Conservation (phyloP, 2,113 vertebrate genomes). For the Miniopterus natalensis region DNA sequence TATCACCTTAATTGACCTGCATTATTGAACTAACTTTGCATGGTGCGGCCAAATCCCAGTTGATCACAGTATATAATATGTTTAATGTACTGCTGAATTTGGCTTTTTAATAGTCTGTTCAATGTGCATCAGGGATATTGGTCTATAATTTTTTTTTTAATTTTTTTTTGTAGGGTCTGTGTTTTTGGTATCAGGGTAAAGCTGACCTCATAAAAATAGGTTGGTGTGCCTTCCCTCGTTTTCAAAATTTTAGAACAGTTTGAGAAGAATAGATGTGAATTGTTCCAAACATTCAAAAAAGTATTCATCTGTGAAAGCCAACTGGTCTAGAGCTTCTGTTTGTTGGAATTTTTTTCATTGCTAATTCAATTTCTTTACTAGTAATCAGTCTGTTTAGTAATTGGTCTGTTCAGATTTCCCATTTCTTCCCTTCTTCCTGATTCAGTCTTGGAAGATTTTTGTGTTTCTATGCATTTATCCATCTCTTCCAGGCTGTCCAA, state of each 20-base stretch:
- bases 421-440: not conserved
- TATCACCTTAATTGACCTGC: not conserved
- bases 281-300: not conserved
- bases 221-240: not conserved
- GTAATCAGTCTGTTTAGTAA: not conserved
- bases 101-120: not conserved
- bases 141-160: no score
- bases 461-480: not conserved
- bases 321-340: not conserved
- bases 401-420: not conserved
- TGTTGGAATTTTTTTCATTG: not conserved
- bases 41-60: not conserved
- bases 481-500: not conserved
- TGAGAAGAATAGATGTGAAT: not conserved
- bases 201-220: not conserved
- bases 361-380: not conserved
- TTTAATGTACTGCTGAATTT: not conserved
- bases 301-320: not conserved
- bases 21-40: not conserved
- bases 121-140: not conserved
- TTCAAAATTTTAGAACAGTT: not conserved
- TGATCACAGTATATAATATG: not conserved
- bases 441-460: not conserved
- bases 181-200: not conserved
- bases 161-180: not conserved